Percentiles rank a stretch among this genome's conserved stretches.
These are phyloP conservation scores for Drosophila dives DNA, from an alignment of 2,888 invertebrate species.

Conservation along the genomic window DNA sequence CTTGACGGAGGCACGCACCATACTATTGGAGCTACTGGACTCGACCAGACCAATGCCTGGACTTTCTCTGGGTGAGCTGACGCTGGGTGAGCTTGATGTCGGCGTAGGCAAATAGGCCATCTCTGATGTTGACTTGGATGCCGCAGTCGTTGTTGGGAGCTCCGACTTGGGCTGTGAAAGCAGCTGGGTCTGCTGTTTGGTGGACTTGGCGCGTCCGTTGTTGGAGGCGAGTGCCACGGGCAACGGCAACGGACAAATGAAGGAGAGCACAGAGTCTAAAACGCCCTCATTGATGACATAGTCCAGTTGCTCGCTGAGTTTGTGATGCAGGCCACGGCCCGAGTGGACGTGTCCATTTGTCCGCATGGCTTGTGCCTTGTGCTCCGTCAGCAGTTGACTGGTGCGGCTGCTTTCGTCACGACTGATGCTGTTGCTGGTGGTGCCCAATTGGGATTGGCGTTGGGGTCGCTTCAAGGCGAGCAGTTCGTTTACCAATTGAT, in stretches of 20 bases:
- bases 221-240: slow-evolving; percentile 44
- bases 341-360: slow-evolving; percentile 39
- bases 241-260: slow-evolving; percentile 86
- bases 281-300: slow-evolving; percentile 92
- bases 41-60: neutral
- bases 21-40: slow-evolving; percentile 32
- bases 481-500: slow-evolving; percentile 82
- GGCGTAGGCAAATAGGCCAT: slow-evolving; percentile 13
- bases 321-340: slow-evolving; percentile 76
- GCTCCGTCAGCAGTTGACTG: slow-evolving; percentile 30
- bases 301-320: slow-evolving; percentile 81
- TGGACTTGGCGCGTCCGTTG: slow-evolving; percentile 32
- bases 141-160: neutral
- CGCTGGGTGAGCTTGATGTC: slow-evolving; percentile 30
- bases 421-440: slow-evolving; percentile 23
- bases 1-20: slow-evolving; percentile 66
- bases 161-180: slow-evolving; percentile 28
- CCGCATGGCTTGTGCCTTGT: slow-evolving; percentile 36
- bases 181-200: slow-evolving; percentile 22
- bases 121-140: slow-evolving; percentile 43
- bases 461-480: slow-evolving; percentile 52
- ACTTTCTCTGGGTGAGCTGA: slow-evolving; percentile 34
- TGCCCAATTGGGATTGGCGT: slow-evolving; percentile 12
- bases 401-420: slow-evolving; percentile 40
- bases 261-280: slow-evolving; percentile 92